Base-by-base conservation (phyloP, 2,797 vertebrate genomes). In the Halcyon leucocephala region DNA sequence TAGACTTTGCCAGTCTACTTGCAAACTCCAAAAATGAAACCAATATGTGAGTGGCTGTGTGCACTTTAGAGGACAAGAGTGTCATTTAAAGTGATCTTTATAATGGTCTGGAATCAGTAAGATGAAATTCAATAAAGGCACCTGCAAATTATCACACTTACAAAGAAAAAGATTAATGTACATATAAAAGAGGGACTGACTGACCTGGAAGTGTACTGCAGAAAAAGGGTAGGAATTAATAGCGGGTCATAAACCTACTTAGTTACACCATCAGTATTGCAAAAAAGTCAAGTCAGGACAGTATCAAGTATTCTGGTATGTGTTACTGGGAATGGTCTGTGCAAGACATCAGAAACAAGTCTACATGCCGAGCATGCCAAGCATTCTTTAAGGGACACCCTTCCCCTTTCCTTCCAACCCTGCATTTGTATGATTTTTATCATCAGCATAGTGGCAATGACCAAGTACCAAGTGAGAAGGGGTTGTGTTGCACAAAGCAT, bases 31-130 rank as follows among this genome's bases (percentile, higher is more conserved):
- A 48, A 89, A 92, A 58, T 72, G 65, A 89, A 92, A 89, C 82
- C 86, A 69, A 81, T 78, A 28, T 51, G 26, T 67, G 77, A 89
- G 51, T 25, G 49, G 55, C 42, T 61, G 69, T 21, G 39, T 33
- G 19, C n/a, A 57, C 46, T 92, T 89, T 58, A 80, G 69, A 92
- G 81, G 89, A 89, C 61, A 88, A 9, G n/a, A 90, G 48, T 55
- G 86, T 57, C 46, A 71, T 91, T 92, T 91, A 87, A 91, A 93
- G 78, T 51, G 61, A 91, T 90, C 49, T 85, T 37, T 54, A 37
- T 91, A 93, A 96, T 83, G 82, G 61, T 83, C 79, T 92, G 87
- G 72, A 93, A 94, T 88, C 79, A 79, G 54, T 48, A 83, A 86
- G 79, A 89, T 29, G 64, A 69, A 93, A 95, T 91, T 89, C 81